Conservation (phyloP, 2,888 invertebrate species). For the Drosophila ezoana region DNA sequence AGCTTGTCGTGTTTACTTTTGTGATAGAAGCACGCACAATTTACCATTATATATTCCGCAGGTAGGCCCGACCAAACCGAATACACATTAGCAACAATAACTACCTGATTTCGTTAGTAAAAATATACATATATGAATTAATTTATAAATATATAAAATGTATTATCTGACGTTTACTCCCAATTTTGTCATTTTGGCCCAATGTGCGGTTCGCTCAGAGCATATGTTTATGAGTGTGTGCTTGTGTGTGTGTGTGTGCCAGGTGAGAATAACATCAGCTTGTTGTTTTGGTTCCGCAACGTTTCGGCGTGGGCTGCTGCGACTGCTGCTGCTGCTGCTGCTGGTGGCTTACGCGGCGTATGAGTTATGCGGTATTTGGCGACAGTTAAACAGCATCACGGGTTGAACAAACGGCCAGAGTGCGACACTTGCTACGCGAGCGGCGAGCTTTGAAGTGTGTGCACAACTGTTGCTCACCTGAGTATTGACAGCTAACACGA, state of each 20-base stretch:
- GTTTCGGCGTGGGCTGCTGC: conserved; percentile 41
- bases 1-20: no score
- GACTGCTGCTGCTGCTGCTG: conserved; percentile 27
- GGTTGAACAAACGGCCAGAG: conserved; percentile 54
- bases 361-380: conserved; percentile 55
- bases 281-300: conserved; percentile 5
- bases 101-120: no score
- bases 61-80: no score
- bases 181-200: no score
- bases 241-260: neutral
- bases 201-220: no score
- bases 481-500: conserved; percentile 69
- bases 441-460: conserved; percentile 66
- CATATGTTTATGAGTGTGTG: neutral
- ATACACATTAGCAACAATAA: no score
- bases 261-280: conserved; percentile 28
- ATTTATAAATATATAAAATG: no score
- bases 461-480: conserved; percentile 57
- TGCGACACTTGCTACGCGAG: conserved; percentile 60
- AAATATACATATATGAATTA: no score
- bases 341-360: conserved; percentile 58
- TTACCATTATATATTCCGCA: no score
- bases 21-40: no score
- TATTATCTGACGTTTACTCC: no score
- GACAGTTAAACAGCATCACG: conserved; percentile 28